phyloP scores from a whole-genome alignment of 2,113 vertebrate species.

The Corydoras maculifer region DNA sequence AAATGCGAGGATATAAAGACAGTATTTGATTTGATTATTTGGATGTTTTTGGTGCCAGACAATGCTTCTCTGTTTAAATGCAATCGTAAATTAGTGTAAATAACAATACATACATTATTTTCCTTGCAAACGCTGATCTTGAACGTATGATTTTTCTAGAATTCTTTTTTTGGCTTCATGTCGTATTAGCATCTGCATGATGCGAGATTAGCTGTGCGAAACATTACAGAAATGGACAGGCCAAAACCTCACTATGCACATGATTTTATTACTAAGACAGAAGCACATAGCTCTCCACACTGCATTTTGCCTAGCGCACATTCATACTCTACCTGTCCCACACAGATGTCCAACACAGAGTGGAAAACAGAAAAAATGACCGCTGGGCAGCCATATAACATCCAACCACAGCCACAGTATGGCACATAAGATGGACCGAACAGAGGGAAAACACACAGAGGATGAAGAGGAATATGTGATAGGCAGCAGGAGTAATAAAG shows the following conservation, averaged over 20 bases:
- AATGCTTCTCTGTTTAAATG: too few relatives aligned
- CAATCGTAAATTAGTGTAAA: too few relatives aligned
- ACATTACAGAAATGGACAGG: too few relatives aligned
- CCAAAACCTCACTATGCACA: conserved; percentile 12
- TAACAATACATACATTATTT: too few relatives aligned
- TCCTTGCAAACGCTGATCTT: too few relatives aligned
- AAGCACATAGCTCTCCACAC: conserved; percentile 1
- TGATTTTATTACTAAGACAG: conserved; percentile 19
- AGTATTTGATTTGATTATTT: too few relatives aligned
- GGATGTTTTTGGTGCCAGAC: too few relatives aligned
- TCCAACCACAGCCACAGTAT: not conserved
- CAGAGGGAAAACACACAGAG: conserved; percentile 13
- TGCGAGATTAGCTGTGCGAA: too few relatives aligned
- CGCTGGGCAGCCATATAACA: conserved; percentile 1
- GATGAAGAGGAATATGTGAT: conserved; percentile 18
- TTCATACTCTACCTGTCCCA: not conserved
- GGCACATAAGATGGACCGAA: conserved; percentile 12
- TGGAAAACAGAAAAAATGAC: conserved; percentile 15
- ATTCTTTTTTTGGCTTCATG: too few relatives aligned
- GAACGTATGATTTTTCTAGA: too few relatives aligned
- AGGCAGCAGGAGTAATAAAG: conserved; percentile 49
- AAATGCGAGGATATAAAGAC: too few relatives aligned
- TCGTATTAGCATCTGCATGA: too few relatives aligned
- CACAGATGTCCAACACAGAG: not conserved
- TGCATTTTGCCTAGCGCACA: not conserved